Percentiles rank a stretch among this genome's conserved stretches.
These are phyloP conservation scores for Drosophila barbarae DNA, from an alignment of 2,888 invertebrate genomes.

Conservation along the genomic window DNA sequence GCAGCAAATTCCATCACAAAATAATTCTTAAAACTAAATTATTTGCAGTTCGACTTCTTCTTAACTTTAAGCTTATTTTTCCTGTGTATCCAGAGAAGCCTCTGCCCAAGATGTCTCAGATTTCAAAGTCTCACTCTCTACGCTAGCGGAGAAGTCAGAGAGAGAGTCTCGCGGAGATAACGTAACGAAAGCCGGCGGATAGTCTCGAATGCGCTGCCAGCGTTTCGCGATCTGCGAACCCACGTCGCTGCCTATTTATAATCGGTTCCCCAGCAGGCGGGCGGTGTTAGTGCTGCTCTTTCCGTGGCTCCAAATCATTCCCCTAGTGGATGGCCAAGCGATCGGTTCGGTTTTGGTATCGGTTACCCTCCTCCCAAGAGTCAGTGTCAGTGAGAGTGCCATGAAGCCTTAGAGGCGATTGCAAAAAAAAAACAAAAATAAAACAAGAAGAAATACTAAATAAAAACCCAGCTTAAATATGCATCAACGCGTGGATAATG, in stretches of 20 bases:
- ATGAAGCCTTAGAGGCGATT: conserved; percentile 60
- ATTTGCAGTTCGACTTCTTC: too few species aligned
- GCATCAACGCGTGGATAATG: conserved; percentile 59
- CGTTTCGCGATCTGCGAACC: conserved; percentile 43
- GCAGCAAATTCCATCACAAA: too few species aligned
- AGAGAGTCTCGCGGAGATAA: conserved; percentile 28
- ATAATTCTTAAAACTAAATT: too few species aligned
- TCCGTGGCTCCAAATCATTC: conserved; percentile 55
- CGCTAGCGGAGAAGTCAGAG: neutral
- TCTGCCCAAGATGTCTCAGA: conserved; percentile 7
- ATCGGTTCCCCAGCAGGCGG: conserved; percentile 63
- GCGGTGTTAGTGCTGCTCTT: conserved; percentile 52
- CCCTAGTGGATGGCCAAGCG: conserved; percentile 57
- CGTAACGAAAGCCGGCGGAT: conserved; percentile 67
- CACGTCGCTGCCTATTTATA: conserved; percentile 59
- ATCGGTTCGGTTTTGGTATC: conserved; percentile 40
- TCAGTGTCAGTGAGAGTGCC: conserved; percentile 48
- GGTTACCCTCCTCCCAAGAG: neutral
- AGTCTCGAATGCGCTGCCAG: conserved; percentile 54
- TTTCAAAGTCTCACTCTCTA: neutral
- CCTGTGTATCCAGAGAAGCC: conserved; percentile 1
- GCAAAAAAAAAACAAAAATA: conserved; percentile 2
- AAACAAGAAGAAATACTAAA: conserved; percentile 10
- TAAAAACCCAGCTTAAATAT: conserved; percentile 6
- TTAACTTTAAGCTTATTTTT: neutral